Percentiles rank a stretch among this genome's conserved stretches.
Evolutionary conservation across 2,797 vertebrate genomes (phyloP).

Genomic region (Catharus ustulatus): DNA sequence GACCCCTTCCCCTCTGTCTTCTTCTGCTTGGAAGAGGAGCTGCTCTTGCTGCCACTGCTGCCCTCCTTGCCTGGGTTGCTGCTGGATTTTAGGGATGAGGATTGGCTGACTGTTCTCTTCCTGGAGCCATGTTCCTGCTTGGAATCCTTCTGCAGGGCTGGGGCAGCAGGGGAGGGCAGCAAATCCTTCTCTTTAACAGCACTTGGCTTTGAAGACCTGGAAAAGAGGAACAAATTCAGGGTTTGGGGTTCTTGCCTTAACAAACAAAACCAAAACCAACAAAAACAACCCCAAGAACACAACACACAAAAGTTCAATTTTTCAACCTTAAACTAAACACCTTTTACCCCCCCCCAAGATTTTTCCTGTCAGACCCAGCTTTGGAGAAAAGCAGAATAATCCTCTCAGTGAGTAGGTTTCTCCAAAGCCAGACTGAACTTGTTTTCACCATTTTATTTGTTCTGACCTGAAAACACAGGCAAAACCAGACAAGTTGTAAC

Average conservation of each 20-base stretch:
- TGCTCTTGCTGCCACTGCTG: constrained; percentile 82
- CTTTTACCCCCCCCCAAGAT: not conserved
- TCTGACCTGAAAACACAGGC: constrained; percentile 50
- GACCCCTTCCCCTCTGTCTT: constrained; percentile 91
- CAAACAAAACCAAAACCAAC: not conserved
- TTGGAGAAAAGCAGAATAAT: not conserved
- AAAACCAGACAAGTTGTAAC: constrained; percentile 35
- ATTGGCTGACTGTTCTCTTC: constrained; percentile 93
- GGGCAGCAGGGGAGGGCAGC: constrained; percentile 90
- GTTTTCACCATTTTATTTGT: constrained; percentile 38
- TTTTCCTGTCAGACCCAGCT: not conserved
- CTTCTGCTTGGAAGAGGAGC: constrained; percentile 86
- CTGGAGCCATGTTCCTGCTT: constrained; percentile 89
- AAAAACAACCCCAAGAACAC: rapidly evolving
- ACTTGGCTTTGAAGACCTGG: constrained; percentile 86
- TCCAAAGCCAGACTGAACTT: not conserved
- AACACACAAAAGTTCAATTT: not conserved
- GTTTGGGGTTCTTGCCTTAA: not conserved
- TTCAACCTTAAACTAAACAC: not conserved
- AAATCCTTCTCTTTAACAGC: constrained; percentile 92
- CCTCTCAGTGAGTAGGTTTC: not conserved
- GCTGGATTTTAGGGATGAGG: constrained; percentile 88
- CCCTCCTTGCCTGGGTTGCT: constrained; percentile 87
- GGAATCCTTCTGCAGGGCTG: constrained; percentile 85
- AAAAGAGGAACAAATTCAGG: constrained; percentile 3